A percentile compares a stretch with the other conserved stretches of the same genome.
phyloP scores from a whole-genome alignment of 2,113 vertebrate species.

The Zingel zingel region DNA sequence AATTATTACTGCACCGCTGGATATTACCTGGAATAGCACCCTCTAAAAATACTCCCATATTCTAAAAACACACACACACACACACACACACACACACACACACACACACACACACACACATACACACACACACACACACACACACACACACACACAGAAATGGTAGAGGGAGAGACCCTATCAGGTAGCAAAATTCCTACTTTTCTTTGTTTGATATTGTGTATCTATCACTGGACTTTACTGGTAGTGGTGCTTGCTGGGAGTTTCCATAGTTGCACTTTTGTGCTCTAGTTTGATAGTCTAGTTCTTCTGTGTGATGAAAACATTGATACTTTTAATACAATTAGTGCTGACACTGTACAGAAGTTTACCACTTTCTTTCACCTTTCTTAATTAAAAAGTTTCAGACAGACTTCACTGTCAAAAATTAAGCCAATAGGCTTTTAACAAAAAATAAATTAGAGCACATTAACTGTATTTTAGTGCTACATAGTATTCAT shows the following conservation, averaged over 20 bases:
- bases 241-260: not conserved
- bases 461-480: not conserved
- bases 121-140: not conserved
- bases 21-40: slow-evolving; percentile 67
- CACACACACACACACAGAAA: not conserved
- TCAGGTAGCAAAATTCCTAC: slow-evolving; percentile 27
- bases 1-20: slow-evolving; percentile 68
- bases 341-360: no score
- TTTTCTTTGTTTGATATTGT: slow-evolving; percentile 38
- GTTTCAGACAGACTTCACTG: no score
- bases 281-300: not conserved
- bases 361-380: no score
- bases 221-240: slow-evolving; percentile 1
- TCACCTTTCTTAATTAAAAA: no score
- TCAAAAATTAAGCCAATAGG: no score
- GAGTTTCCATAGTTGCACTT: slow-evolving; percentile 37
- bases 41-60: slow-evolving; percentile 61
- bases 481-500: not conserved
- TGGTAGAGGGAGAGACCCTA: slow-evolving; percentile 5
- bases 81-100: not conserved
- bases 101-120: no score
- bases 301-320: not conserved
- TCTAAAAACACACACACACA: not conserved
- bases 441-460: not conserved
- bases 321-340: not conserved